Percentiles rank a stretch among this genome's conserved stretches.
Evolutionary conservation across 2,888 invertebrate species (phyloP).

Genomic region (Girardia tigrina): DNA sequence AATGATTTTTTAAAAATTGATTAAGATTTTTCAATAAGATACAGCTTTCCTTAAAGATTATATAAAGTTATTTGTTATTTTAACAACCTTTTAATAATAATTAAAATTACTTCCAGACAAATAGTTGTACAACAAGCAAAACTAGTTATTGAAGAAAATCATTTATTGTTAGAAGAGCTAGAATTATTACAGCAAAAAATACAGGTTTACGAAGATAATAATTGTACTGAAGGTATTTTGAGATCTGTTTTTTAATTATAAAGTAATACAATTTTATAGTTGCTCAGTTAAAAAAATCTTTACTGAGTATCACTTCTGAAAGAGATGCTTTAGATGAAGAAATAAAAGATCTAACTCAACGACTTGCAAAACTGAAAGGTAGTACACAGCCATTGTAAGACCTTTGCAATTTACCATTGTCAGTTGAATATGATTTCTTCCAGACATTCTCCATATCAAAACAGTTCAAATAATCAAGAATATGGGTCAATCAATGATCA

Average conservation of each 20-base stretch:
- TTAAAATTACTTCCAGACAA: too few relatives aligned
- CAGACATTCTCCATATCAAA: too few relatives aligned
- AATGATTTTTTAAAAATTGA: too few relatives aligned
- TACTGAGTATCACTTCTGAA: neutral
- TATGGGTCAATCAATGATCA: too few relatives aligned
- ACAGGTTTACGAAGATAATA: neutral
- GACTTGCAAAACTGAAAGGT: neutral
- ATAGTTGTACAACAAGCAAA: neutral
- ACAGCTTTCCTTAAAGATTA: too few relatives aligned
- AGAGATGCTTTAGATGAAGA: neutral
- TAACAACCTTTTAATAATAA: too few relatives aligned
- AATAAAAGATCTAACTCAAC: neutral
- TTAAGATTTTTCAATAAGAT: too few relatives aligned
- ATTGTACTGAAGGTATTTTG: neutral
- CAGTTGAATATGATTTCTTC: too few relatives aligned
- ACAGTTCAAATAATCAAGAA: too few relatives aligned
- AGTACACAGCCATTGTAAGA: neutral
- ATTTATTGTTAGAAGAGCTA: slow-evolving; percentile 20
- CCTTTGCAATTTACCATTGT: too few relatives aligned
- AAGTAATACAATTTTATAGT: neutral
- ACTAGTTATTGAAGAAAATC: slow-evolving; percentile 26
- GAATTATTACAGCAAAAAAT: neutral
- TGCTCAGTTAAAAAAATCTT: neutral
- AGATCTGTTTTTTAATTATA: neutral
- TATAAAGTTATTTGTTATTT: too few relatives aligned